Evolutionary conservation across 2,888 invertebrate species (phyloP).

Genomic region (Andrena camellia): DNA sequence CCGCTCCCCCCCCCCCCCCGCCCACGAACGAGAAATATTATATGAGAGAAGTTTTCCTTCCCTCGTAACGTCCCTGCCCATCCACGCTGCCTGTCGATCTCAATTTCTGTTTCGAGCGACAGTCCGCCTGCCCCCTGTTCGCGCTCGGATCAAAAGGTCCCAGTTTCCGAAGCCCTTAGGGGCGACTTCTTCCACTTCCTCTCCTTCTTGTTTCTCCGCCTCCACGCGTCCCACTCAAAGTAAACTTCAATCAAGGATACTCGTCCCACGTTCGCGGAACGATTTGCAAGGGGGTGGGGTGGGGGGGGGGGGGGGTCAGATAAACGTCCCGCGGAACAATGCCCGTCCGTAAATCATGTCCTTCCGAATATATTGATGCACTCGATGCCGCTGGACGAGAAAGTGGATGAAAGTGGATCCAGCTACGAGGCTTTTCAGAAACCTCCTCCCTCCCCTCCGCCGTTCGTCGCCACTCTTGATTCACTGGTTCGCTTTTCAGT

Average conservation of each 20-base stretch:
- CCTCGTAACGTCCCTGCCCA: not conserved
- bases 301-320: constrained; percentile 49
- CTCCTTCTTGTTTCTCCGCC: not conserved
- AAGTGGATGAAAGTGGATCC: constrained; percentile 71
- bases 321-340: constrained; percentile 69
- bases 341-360: constrained; percentile 66
- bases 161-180: not conserved
- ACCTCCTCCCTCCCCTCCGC: constrained; percentile 5
- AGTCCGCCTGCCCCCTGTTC: not conserved
- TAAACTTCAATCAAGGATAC: constrained; percentile 63
- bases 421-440: constrained; percentile 60
- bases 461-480: constrained; percentile 25
- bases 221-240: not conserved
- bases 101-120: not conserved
- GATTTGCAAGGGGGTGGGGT: constrained; percentile 35
- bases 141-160: not conserved
- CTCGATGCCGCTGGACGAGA: constrained; percentile 65
- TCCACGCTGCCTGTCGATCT: not conserved
- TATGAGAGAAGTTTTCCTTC: not conserved
- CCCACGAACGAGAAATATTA: no score
- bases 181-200: constrained; percentile 1
- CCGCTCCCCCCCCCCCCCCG: not conserved
- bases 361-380: constrained; percentile 66
- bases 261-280: constrained; percentile 54
- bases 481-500: constrained; percentile 50